Conservation (phyloP, 2,113 vertebrate species). For the Zeus faber region DNA sequence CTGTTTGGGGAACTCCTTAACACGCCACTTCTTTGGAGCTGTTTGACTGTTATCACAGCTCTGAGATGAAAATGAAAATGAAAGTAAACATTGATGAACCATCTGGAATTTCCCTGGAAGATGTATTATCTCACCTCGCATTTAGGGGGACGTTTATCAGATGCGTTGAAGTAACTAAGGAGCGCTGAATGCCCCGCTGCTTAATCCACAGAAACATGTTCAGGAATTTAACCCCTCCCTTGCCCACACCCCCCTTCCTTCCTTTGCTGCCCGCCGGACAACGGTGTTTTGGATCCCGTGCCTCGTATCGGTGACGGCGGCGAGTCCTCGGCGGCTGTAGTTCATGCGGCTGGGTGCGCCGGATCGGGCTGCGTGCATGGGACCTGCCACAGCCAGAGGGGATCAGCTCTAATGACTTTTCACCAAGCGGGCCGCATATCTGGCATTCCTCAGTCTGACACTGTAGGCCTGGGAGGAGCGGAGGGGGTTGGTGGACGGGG, state of each 20-base stretch:
- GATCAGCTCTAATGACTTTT: slow-evolving; percentile 62
- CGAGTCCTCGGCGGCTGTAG: too few relatives aligned
- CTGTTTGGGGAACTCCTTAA: slow-evolving; percentile 14
- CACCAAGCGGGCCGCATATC: slow-evolving; percentile 59
- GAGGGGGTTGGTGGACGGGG: slow-evolving; percentile 21
- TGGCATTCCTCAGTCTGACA: slow-evolving; percentile 61
- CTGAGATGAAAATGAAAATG: slow-evolving; percentile 32
- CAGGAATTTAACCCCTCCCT: too few relatives aligned
- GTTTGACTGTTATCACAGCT: slow-evolving; percentile 6
- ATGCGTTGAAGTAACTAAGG: not conserved
- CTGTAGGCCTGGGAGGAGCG: slow-evolving; percentile 25
- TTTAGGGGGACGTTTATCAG: slow-evolving; percentile 1
- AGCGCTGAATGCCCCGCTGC: too few relatives aligned
- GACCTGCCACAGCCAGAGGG: slow-evolving; percentile 52
- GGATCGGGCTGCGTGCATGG: slow-evolving; percentile 27
- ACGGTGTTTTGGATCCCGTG: slow-evolving; percentile 15
- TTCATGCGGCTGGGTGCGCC: slow-evolving; percentile 14
- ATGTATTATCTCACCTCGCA: not conserved
- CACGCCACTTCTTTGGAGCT: slow-evolving; percentile 23
- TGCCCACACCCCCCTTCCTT: too few relatives aligned
- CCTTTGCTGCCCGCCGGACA: too few relatives aligned
- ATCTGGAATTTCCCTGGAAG: slow-evolving; percentile 41
- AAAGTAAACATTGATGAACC: slow-evolving; percentile 17
- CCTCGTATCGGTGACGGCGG: not conserved
- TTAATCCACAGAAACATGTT: too few relatives aligned